Base-by-base conservation (phyloP, 1,140 invertebrate species). In the Armadillidium nasatum region DNA sequence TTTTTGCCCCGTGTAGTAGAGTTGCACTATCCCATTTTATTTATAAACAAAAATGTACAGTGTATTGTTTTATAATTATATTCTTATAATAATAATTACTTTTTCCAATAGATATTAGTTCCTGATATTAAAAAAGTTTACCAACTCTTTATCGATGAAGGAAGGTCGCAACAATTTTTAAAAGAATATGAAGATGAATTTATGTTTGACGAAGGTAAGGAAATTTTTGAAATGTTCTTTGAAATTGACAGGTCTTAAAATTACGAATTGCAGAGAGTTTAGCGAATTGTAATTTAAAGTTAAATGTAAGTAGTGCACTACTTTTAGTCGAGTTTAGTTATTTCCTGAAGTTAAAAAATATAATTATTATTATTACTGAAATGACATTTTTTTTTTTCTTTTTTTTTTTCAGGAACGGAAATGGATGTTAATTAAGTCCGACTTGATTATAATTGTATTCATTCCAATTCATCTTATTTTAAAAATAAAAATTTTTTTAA, bases 161-260 rank as follows among this genome's bases (percentile, higher is more conserved):
- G 90, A 76, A 88, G 97, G 74, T 98, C 96, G 0, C 91, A 92
- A 72, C 93, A 96, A 84, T 97, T 94, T 85, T 87, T 99, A 0
- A 94, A 95, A 83, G 95, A 98, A 85, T 97, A 97, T 85, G 94
- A 98, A 83, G 91, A 96, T 83, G 92, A 96, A 83, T 99, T 96
- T 83, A 93, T 98, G 91, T 97, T 96, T 84, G 92, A 87, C 82
- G 84, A 84, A 78, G 79, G 79, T 76, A 72, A 80, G 43, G 15
- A 0, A 11, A 33, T 15, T 10, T 60, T 13, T 60, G 2, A 3
- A 15, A 60, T 60, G 11, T 60, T 15, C 2, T 60, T 60, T 19
- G 50, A 60, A 60, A 60, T 13, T 2, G 50, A 4, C 11, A 7
- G 7, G 2, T 15, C 0, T 13, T 15, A 13, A 15, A 3, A 19